Evolutionary conservation across 2,113 vertebrate species (phyloP), one percentile per base, ranked within the genome.

Genomic region (Silurus asotus): DNA sequence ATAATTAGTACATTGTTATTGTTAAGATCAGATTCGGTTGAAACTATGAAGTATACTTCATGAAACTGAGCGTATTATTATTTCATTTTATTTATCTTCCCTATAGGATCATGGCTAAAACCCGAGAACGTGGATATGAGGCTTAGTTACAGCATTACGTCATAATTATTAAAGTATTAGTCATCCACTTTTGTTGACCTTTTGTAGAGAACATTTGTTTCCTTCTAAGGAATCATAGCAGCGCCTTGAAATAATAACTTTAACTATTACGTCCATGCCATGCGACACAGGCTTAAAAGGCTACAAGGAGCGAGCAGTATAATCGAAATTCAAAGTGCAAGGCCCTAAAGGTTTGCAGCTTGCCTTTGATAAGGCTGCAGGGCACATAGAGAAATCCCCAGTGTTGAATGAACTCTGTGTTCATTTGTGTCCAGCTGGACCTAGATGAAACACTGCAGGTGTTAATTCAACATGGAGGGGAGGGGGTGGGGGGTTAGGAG

Each of bases 361-460:
- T 80, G 77, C 37, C 28, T 80, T 9, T 59, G 28, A 80, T 80
- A 80, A 80, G 58, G 56, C 28, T 80, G 56, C 77, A 61, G 55
- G 76, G 55, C n/a, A 58, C 76, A 78, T 19, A 56, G 15, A 58
- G 25, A 45, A 80, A 61, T 48, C 37, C 11, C 28, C 10, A 45
- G 76, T 48, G 56, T 20, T 61, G 56, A 80, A 80, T 80, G 77
- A 80, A 80, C 77, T 61, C 77, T 61, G 77, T 80, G 77, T 80
- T 80, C 28, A 80, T 61, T 45, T 80, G 56, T 61, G 58, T 80
- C 77, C 77, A 80, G 77, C 77, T 80, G 77, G 77, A 80, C 77
- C 48, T 80, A 80, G 56, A 80, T 80, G 77, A 80, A 80, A 80
- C 56, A 61, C 77, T 80, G 56, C 77, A 80, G 77, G 77, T 80